These are phyloP conservation scores for Trichomalopsis sarcophagae DNA, from an alignment of 1,140 invertebrate species.

Conservation along the genomic window DNA sequence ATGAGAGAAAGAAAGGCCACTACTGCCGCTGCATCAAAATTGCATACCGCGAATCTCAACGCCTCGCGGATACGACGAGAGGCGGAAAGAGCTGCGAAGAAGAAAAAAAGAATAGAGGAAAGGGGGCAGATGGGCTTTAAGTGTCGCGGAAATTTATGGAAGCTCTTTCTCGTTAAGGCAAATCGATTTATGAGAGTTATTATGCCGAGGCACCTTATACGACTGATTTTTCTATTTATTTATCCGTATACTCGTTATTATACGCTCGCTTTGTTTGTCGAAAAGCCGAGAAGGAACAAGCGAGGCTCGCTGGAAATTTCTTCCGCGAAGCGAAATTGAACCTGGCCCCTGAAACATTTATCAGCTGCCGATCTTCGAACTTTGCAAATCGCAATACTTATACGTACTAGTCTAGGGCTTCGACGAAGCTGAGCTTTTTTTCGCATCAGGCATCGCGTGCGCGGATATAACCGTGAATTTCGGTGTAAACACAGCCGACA, in stretches of 20 bases:
- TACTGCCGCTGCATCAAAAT: slow-evolving; percentile 40
- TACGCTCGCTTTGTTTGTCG: no score
- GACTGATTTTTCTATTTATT: slow-evolving; percentile 6
- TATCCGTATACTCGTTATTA: no score
- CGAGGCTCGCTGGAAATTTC: no score
- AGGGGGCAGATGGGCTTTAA: slow-evolving; percentile 44
- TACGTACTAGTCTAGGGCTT: background rate
- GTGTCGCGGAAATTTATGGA: slow-evolving; percentile 46
- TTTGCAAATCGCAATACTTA: background rate
- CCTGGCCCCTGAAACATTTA: background rate
- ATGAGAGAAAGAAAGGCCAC: slow-evolving; percentile 38
- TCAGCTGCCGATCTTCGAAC: background rate
- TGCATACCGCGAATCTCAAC: slow-evolving; percentile 47
- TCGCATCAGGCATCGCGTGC: background rate
- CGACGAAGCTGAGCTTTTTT: background rate
- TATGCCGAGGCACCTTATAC: background rate
- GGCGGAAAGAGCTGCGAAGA: background rate
- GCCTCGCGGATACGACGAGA: background rate
- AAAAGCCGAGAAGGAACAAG: no score
- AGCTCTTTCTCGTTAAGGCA: slow-evolving; percentile 32
- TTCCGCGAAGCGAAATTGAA: background rate
- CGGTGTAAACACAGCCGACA: background rate
- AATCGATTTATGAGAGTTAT: slow-evolving; percentile 47
- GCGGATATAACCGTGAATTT: slow-evolving; percentile 27
- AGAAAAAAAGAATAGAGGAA: background rate